Conservation (phyloP, 1,140 invertebrate genomes). For the Zaprionus africanus region DNA sequence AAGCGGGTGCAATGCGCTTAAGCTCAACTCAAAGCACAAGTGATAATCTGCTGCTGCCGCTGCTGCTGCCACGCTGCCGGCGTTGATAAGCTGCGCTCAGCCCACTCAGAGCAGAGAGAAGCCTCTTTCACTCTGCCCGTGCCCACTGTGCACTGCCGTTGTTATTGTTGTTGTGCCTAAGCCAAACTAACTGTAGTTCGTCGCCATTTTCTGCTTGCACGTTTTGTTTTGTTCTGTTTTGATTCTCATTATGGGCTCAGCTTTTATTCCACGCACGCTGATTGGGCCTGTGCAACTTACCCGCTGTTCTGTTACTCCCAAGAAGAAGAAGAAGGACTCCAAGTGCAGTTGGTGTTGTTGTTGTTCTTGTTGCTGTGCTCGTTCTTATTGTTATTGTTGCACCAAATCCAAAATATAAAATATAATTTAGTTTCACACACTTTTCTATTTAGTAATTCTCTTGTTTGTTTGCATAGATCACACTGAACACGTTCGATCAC, state of each 20-base stretch:
- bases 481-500: conserved; percentile 19
- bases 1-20: not conserved
- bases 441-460: not conserved
- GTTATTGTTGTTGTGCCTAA: not conserved
- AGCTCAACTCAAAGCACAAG: conserved; percentile 1
- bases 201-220: not conserved
- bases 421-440: conserved; percentile 9
- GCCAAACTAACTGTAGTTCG: not conserved
- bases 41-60: not conserved
- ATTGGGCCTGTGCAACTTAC: conserved; percentile 29
- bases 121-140: not conserved
- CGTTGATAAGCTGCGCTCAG: conserved; percentile 8
- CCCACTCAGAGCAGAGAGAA: not conserved
- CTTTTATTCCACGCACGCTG: conserved; percentile 40
- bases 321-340: conserved; percentile 28
- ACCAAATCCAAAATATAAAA: not conserved
- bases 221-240: not conserved
- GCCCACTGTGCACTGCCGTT: not conserved
- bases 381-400: not conserved
- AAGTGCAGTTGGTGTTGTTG: not conserved
- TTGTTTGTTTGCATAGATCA: conserved; percentile 1
- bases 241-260: conserved; percentile 7
- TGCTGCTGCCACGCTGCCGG: not conserved
- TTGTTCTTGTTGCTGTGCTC: not conserved
- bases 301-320: conserved; percentile 44